Conservation (phyloP, 2,113 vertebrate species). For the Otis tarda region DNA sequence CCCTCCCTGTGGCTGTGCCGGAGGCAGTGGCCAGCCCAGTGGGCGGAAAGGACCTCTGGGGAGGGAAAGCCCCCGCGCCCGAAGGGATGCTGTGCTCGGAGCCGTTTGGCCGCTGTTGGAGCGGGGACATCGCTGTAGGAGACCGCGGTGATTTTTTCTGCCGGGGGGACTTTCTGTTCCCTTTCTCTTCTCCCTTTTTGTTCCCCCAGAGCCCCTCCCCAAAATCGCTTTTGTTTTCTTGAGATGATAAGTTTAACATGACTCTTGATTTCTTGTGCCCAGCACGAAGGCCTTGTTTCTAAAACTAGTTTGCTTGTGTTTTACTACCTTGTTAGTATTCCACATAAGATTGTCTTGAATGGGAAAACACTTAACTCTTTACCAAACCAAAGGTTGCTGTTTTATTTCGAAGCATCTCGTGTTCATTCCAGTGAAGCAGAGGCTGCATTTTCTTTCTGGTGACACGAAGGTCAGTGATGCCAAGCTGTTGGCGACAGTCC, state of each 20-base stretch:
- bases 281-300: constrained; percentile 74
- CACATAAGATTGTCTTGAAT: constrained; percentile 72
- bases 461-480: constrained; percentile 69
- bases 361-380: constrained; percentile 73
- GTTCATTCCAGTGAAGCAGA: constrained; percentile 77
- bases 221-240: constrained; percentile 47
- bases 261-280: constrained; percentile 71
- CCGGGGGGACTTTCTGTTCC: background rate
- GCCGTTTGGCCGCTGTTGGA: background rate
- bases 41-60: background rate
- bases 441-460: constrained; percentile 74
- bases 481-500: constrained; percentile 54
- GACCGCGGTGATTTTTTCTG: background rate
- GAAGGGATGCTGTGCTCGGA: background rate
- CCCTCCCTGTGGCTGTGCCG: background rate
- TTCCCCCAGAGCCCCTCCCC: background rate
- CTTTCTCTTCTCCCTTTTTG: background rate
- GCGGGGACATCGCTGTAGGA: background rate
- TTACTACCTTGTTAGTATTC: constrained; percentile 74
- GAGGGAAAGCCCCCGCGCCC: background rate
- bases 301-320: constrained; percentile 67
- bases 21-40: background rate
- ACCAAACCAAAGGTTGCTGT: constrained; percentile 83
- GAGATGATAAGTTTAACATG: constrained; percentile 61
- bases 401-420: constrained; percentile 74